Percentiles rank a stretch among this genome's conserved stretches.
phyloP scores from a whole-genome alignment of 2,113 vertebrate genomes.

The Oplegnathus fasciatus region DNA sequence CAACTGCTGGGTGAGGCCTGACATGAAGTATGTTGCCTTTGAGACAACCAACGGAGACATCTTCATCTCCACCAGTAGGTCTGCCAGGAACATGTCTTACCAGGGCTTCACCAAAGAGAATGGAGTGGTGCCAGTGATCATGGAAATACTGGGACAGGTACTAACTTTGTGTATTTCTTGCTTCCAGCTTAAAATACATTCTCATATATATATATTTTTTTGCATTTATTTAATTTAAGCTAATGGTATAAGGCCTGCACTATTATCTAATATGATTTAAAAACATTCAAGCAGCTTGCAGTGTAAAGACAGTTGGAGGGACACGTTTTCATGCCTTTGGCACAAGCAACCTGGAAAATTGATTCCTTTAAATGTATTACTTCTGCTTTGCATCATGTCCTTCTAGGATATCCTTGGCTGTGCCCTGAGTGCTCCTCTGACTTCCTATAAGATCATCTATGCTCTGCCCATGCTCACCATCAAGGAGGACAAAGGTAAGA shows the following conservation, averaged over 20 bases:
- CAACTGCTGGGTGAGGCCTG: slow-evolving; percentile 96
- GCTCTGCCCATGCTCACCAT: slow-evolving; percentile 98
- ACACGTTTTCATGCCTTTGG: not conserved
- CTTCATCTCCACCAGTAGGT: slow-evolving; percentile 91
- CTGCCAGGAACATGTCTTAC: slow-evolving; percentile 97
- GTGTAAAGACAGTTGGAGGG: not conserved
- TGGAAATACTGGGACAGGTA: slow-evolving; percentile 96
- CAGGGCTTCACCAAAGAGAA: slow-evolving; percentile 94
- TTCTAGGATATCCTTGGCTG: slow-evolving; percentile 93
- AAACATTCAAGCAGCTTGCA: not conserved
- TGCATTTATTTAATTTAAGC: not conserved
- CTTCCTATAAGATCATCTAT: slow-evolving; percentile 90
- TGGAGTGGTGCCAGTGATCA: slow-evolving; percentile 91
- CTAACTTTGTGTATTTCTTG: not conserved
- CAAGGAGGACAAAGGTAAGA: slow-evolving; percentile 98
- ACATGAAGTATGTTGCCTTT: slow-evolving; percentile 96
- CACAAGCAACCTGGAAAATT: not conserved
- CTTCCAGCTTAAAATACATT: not conserved
- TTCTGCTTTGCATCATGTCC: not conserved
- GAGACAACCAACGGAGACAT: slow-evolving; percentile 89
- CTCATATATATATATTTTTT: not conserved
- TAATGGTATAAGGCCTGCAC: not conserved
- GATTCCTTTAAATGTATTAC: not conserved
- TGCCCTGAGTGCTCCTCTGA: slow-evolving; percentile 91
- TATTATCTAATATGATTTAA: not conserved